These are phyloP conservation scores for Zoroaster sp. DNA, from an alignment of 53 echinoderm and acorn worm genomes.

Conservation along the genomic window DNA sequence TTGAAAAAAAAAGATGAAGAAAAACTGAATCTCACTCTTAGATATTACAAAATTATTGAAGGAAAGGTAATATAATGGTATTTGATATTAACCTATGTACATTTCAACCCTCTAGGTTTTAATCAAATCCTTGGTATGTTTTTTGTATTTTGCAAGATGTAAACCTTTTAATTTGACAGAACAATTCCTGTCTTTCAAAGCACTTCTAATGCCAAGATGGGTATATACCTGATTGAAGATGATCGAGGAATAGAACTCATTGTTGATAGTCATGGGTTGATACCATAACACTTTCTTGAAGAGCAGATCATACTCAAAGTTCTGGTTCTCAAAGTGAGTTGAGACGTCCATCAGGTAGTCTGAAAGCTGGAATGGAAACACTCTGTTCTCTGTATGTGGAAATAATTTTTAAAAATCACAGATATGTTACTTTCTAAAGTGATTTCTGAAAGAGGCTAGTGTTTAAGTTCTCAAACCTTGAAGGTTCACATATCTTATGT, in stretches of 20 bases:
- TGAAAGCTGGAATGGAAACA: slow-evolving; percentile 48
- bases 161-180: not conserved
- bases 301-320: slow-evolving; percentile 59
- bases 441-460: not conserved
- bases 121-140: not conserved
- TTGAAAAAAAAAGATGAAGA: no score
- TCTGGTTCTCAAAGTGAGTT: slow-evolving; percentile 68
- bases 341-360: slow-evolving; percentile 90
- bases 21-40: not conserved
- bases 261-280: slow-evolving; percentile 64
- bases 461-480: not conserved
- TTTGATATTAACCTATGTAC: not conserved
- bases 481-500: not conserved
- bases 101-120: not conserved
- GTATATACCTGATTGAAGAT: slow-evolving; percentile 83
- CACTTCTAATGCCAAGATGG: not conserved
- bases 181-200: not conserved
- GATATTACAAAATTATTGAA: not conserved
- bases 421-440: not conserved
- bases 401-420: not conserved
- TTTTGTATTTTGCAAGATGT: not conserved
- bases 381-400: slow-evolving; percentile 52
- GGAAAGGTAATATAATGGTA: not conserved
- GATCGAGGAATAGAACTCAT: slow-evolving; percentile 52
- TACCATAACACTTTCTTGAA: slow-evolving; percentile 81